These are phyloP conservation scores for Tauraco hartlaubi DNA, from an alignment of 2,797 vertebrate species.

Conservation along the genomic window DNA sequence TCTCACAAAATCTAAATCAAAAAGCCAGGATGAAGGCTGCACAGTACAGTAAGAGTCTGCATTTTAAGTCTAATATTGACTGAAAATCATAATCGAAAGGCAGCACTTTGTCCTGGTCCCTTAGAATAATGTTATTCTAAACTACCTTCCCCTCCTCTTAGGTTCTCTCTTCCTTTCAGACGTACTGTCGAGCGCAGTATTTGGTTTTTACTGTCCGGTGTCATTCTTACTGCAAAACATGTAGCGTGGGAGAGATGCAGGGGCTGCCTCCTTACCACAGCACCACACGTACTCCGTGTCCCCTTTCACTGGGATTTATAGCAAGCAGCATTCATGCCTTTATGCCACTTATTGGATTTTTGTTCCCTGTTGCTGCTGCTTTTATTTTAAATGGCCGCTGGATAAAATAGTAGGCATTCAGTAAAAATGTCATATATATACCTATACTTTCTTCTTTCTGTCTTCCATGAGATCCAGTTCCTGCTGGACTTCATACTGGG, in stretches of 20 bases:
- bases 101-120: neutral
- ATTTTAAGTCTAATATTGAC: neutral
- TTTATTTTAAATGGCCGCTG: neutral
- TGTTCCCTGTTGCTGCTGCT: neutral
- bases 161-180: neutral
- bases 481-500: neutral
- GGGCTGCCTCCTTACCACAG: neutral
- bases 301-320: neutral
- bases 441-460: neutral
- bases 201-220: neutral
- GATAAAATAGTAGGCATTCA: neutral
- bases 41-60: neutral
- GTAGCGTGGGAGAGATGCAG: neutral
- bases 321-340: neutral
- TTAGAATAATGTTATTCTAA: neutral
- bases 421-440: neutral
- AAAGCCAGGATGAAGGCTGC: neutral
- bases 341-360: neutral
- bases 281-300: neutral
- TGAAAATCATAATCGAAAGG: neutral
- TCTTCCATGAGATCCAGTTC: neutral
- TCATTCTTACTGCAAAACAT: neutral
- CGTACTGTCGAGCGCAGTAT: neutral
- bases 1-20: neutral
- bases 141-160: neutral